Percentiles rank a stretch among this genome's conserved stretches.
phyloP scores from a whole-genome alignment of 2,888 invertebrate species.

The Campoletis raptor region DNA sequence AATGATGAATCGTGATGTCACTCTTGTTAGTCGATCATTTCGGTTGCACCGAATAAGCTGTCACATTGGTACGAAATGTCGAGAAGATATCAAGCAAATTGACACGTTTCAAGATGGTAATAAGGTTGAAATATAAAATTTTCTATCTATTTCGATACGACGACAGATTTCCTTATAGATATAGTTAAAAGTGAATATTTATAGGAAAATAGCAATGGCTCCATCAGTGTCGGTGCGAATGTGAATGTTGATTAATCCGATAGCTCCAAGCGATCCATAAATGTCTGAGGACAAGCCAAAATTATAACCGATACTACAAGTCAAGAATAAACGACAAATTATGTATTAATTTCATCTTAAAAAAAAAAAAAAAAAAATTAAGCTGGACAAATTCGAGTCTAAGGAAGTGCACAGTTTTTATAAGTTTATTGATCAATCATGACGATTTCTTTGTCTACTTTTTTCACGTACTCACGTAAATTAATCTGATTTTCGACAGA shows the following conservation, averaged over 20 bases:
- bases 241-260: not conserved
- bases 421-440: not conserved
- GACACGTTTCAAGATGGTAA: conserved; percentile 9
- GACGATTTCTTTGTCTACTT: not conserved
- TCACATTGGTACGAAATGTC: conserved; percentile 8
- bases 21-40: conserved; percentile 19
- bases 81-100: not conserved
- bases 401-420: not conserved
- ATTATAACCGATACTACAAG: not conserved
- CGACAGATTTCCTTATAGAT: conserved; percentile 22
- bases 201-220: not conserved
- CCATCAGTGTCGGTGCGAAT: not conserved
- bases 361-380: no score
- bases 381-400: not conserved
- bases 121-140: conserved; percentile 23
- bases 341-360: not conserved
- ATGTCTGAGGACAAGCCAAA: conserved; percentile 4
- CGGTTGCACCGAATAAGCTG: conserved; percentile 13
- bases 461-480: not conserved
- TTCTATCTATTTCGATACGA: conserved; percentile 30
- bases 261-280: conserved; percentile 1
- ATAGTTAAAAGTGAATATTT: not conserved
- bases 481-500: no score
- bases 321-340: not conserved
- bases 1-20: conserved; percentile 31